These are phyloP conservation scores for Cossypha caffra DNA, from an alignment of 2,797 vertebrate genomes.

Conservation along the genomic window DNA sequence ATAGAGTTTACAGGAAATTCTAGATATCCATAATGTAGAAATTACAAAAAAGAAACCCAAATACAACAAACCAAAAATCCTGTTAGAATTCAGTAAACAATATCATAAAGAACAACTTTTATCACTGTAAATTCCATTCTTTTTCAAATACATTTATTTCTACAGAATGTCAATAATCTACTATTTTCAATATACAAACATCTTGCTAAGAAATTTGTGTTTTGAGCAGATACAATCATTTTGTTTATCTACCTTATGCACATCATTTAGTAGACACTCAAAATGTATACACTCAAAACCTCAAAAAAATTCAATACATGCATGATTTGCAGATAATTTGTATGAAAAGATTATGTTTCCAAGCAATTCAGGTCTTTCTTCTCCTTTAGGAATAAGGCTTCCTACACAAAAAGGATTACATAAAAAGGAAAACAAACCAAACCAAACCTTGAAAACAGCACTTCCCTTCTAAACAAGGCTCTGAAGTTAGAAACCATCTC, in stretches of 20 bases:
- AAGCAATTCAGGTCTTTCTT: not conserved
- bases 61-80: fast-evolving
- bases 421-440: not conserved
- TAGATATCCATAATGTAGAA: not conserved
- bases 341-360: not conserved
- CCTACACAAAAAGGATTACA: not conserved
- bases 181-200: not conserved
- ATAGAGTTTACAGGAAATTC: not conserved
- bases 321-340: not conserved
- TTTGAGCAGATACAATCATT: not conserved
- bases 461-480: not conserved
- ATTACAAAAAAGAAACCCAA: not conserved
- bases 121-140: not conserved
- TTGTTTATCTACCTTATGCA: not conserved
- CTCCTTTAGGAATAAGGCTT: not conserved
- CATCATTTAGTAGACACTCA: not conserved
- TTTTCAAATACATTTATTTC: not conserved
- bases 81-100: not conserved
- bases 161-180: not conserved
- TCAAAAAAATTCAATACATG: not conserved
- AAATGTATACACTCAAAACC: not conserved
- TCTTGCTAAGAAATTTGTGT: not conserved
- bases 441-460: not conserved
- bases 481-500: not conserved
- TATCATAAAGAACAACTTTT: not conserved